These are phyloP conservation scores for Bombyx mandarina DNA, from an alignment of 1,140 invertebrate species.

Conservation along the genomic window DNA sequence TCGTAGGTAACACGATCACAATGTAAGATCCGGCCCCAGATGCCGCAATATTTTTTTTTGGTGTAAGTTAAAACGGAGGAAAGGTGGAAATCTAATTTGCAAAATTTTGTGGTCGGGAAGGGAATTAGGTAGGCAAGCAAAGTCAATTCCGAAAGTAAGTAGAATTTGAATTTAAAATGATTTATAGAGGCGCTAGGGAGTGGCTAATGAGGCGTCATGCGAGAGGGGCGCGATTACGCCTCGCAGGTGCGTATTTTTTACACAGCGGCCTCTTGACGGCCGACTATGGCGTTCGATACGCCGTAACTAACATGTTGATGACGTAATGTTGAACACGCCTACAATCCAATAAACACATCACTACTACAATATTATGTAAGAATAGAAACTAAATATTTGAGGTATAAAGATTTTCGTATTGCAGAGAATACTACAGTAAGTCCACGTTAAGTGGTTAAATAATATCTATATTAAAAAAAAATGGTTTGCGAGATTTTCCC, in stretches of 20 bases:
- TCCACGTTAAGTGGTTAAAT: too few species aligned
- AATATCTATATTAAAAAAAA: too few species aligned
- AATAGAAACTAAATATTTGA: too few species aligned
- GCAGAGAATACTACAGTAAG: too few species aligned
- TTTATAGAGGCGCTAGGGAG: constrained; percentile 66
- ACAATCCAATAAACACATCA: constrained; percentile 9
- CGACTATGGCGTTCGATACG: constrained; percentile 11
- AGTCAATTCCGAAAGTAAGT: constrained; percentile 68
- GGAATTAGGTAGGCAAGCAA: constrained; percentile 66
- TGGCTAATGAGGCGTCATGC: constrained; percentile 68
- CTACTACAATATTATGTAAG: too few species aligned
- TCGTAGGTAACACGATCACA: not conserved
- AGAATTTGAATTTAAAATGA: constrained; percentile 71
- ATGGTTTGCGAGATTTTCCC: too few species aligned
- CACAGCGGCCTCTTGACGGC: constrained; percentile 43
- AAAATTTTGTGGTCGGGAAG: constrained; percentile 55
- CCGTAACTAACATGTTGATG: constrained; percentile 18
- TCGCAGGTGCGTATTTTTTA: constrained; percentile 37
- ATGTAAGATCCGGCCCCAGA: constrained; percentile 16
- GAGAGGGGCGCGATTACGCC: constrained; percentile 59
- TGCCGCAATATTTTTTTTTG: constrained; percentile 47
- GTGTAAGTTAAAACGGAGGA: constrained; percentile 31
- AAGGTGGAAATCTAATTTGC: constrained; percentile 63
- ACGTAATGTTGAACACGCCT: constrained; percentile 27
- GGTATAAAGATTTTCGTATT: too few species aligned